These are phyloP conservation scores for Nothura maculosa DNA, from an alignment of 2,797 vertebrate genomes.

Conservation along the genomic window DNA sequence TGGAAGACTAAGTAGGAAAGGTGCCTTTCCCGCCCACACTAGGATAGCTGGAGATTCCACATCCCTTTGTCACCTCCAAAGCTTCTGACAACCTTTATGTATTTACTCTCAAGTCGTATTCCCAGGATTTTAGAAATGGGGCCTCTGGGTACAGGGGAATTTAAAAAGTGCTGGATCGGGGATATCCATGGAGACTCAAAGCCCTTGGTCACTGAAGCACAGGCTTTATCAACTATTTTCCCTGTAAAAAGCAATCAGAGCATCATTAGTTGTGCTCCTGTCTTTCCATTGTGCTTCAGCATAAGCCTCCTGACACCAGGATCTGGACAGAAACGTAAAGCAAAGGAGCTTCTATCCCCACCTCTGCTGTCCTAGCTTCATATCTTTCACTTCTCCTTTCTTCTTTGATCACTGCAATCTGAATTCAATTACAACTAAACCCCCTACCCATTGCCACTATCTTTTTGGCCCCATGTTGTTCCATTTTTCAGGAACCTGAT, in stretches of 20 bases:
- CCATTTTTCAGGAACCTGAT: slow-evolving; percentile 12
- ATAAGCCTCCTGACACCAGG: background rate
- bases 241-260: background rate
- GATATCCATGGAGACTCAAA: background rate
- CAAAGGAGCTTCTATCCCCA: background rate
- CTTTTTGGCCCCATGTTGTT: background rate
- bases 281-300: background rate
- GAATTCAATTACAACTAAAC: background rate
- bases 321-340: background rate
- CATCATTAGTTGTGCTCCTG: background rate
- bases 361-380: background rate
- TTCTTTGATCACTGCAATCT: background rate
- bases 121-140: background rate
- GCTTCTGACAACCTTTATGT: background rate
- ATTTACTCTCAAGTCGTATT: background rate
- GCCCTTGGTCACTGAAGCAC: background rate
- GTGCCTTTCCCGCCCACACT: background rate
- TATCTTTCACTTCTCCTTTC: background rate
- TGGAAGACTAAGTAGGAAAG: background rate
- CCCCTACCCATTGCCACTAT: background rate
- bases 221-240: background rate
- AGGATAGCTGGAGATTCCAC: background rate
- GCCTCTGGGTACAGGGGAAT: background rate
- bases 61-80: background rate
- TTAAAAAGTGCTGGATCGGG: background rate